A percentile compares a stretch with the other conserved stretches of the same genome.
phyloP scores from a whole-genome alignment of 2,113 vertebrate species.

The Lynx canadensis region DNA sequence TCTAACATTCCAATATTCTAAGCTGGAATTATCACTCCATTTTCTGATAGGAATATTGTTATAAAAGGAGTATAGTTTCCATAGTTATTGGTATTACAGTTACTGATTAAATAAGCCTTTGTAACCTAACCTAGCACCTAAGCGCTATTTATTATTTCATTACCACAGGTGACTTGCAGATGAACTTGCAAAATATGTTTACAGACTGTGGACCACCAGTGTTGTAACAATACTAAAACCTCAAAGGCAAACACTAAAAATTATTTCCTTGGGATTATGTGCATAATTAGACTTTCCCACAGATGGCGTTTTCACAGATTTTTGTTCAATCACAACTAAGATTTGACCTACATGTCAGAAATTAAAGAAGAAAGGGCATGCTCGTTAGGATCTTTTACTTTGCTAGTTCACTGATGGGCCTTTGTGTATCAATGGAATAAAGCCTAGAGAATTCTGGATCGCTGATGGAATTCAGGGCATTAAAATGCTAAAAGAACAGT shows the following conservation, averaged over 20 bases:
- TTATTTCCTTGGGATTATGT: not conserved
- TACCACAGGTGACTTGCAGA: slow-evolving; percentile 22
- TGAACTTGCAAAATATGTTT: slow-evolving; percentile 33
- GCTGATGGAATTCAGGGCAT: slow-evolving; percentile 38
- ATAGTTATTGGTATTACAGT: not conserved
- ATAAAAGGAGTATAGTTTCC: not conserved
- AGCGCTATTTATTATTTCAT: not conserved
- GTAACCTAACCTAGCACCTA: not conserved
- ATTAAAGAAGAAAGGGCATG: not conserved
- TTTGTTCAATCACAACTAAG: not conserved
- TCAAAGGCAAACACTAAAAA: slow-evolving; percentile 39
- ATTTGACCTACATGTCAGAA: not conserved
- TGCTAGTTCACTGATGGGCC: not conserved
- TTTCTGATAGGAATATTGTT: not conserved
- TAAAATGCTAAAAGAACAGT: slow-evolving; percentile 43
- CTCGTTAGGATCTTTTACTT: slow-evolving; percentile 14
- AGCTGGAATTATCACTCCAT: slow-evolving; percentile 35
- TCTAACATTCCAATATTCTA: slow-evolving; percentile 28
- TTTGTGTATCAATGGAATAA: slow-evolving; percentile 23
- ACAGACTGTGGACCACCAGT: not conserved
- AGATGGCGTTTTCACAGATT: not conserved
- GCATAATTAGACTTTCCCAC: slow-evolving; percentile 3
- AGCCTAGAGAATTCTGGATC: slow-evolving; percentile 48
- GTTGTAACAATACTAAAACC: not conserved
- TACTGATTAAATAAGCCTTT: slow-evolving; percentile 11